phyloP scores from a whole-genome alignment of 2,113 vertebrate genomes.

The Onychorhynchus coronatus region DNA sequence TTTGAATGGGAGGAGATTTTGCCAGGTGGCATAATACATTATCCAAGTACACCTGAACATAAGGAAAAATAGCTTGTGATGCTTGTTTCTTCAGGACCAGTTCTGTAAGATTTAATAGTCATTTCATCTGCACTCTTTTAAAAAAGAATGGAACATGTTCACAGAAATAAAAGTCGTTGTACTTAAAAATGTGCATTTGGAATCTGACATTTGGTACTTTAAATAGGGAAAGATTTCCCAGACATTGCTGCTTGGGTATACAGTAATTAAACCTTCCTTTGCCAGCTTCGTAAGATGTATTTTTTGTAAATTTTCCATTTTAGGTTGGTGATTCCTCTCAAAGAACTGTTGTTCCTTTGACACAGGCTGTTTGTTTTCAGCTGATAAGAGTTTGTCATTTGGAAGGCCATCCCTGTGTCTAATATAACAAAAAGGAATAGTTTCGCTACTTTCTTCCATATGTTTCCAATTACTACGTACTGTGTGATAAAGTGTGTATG shows the following conservation, averaged over 20 bases:
- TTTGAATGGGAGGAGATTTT: not conserved
- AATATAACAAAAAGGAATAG: not conserved
- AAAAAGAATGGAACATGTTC: not conserved
- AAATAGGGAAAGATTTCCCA: not conserved
- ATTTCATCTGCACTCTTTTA: not conserved
- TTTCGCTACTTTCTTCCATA: not conserved
- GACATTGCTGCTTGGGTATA: not conserved
- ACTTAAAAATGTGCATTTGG: not conserved
- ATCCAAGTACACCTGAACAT: not conserved
- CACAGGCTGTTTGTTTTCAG: not conserved
- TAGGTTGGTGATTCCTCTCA: not conserved
- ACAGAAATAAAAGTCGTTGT: not conserved
- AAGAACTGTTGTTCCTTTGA: not conserved
- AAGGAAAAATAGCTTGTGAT: not conserved
- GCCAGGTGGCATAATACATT: not conserved
- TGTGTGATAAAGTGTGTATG: not conserved
- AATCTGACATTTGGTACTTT: not conserved
- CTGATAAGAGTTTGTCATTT: not conserved
- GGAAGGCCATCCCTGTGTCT: not conserved
- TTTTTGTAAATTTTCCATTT: not conserved
- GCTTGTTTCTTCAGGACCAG: not conserved
- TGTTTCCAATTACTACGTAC: not conserved
- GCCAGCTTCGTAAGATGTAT: not conserved
- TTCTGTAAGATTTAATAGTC: not conserved
- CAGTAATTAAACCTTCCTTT: not conserved